These are phyloP conservation scores for Lithosia quadra DNA, from an alignment of 2,888 invertebrate species.

Conservation along the genomic window DNA sequence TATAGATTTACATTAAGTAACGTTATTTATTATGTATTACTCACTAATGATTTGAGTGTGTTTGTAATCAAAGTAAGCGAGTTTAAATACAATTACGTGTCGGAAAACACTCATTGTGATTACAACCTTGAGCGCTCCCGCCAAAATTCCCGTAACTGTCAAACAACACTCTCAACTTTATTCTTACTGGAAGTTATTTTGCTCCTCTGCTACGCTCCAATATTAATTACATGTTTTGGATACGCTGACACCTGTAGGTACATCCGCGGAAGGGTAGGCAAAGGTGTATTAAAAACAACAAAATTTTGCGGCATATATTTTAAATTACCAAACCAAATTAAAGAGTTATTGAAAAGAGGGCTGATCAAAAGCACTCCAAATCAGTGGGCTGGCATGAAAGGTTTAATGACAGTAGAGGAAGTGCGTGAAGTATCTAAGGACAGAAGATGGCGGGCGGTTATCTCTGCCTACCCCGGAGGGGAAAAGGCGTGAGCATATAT, in stretches of 20 bases:
- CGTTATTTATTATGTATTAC: background rate
- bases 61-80: constrained; percentile 1
- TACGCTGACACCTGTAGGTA: background rate
- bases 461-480: no score
- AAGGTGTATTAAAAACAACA: background rate
- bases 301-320: no score
- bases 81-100: background rate
- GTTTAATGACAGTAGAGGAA: no score
- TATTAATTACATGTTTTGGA: background rate
- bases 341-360: no score
- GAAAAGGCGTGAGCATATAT: no score
- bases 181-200: background rate
- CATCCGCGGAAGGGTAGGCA: background rate
- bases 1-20: background rate
- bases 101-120: background rate
- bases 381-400: no score
- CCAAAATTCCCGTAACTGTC: background rate
- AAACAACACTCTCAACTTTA: constrained; percentile 1
- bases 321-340: no score
- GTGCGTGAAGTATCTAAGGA: no score
- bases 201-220: background rate
- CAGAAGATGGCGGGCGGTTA: no score
- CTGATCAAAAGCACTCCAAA: no score
- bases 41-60: background rate
- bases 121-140: background rate